Percentiles rank a stretch among this genome's conserved stretches.
Evolutionary conservation across 2,888 invertebrate genomes (phyloP).

Genomic region (Morpho helenor): DNA sequence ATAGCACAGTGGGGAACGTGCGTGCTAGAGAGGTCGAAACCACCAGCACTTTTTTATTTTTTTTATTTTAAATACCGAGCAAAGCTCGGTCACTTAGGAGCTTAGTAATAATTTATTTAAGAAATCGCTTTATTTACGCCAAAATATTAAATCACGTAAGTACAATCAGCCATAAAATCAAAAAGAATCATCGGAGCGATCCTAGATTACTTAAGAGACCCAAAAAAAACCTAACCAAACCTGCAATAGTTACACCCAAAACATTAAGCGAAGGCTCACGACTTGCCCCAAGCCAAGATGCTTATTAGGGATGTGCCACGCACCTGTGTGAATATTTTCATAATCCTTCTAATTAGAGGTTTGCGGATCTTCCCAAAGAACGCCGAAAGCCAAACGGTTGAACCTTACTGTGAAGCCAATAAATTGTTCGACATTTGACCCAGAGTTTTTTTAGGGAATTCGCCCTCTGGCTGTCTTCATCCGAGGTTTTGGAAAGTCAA

Average conservation of each 20-base stretch:
- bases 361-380: constrained; percentile 74
- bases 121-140: no score
- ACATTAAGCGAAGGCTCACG: constrained; percentile 66
- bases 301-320: constrained; percentile 72
- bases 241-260: constrained; percentile 68
- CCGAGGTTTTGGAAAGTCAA: constrained; percentile 45
- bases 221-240: constrained; percentile 50
- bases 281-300: constrained; percentile 70
- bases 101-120: no score
- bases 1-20: no score
- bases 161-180: background rate
- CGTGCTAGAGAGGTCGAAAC: no score
- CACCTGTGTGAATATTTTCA: constrained; percentile 79
- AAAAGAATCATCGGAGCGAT: constrained; percentile 32
- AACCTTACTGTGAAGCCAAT: constrained; percentile 72
- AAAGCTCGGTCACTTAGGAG: no score
- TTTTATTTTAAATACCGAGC: no score
- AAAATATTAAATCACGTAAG: no score
- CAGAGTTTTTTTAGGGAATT: constrained; percentile 66
- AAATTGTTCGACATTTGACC: constrained; percentile 79
- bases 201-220: constrained; percentile 57
- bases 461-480: constrained; percentile 62
- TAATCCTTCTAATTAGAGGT: constrained; percentile 78
- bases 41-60: no score
- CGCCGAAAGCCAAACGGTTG: constrained; percentile 64